Evolutionary conservation across 2,797 vertebrate genomes (phyloP).

Genomic region (Trematomus bernacchii): DNA sequence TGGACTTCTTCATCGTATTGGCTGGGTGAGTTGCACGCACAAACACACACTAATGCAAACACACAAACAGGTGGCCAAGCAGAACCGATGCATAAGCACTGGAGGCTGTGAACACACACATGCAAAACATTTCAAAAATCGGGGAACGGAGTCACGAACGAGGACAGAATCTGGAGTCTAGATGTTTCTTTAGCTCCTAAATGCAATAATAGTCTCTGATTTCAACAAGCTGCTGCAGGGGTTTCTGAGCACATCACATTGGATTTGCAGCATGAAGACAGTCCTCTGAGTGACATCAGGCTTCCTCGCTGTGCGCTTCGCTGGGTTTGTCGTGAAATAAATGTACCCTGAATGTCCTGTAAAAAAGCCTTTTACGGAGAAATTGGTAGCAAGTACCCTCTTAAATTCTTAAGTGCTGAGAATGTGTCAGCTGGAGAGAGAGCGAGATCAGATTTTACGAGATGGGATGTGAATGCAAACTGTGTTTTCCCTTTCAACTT

Average conservation of each 20-base stretch:
- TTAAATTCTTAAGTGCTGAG: conserved; percentile 30
- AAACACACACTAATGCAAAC: not conserved
- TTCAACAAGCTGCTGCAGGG: conserved; percentile 14
- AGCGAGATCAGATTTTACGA: conserved; percentile 17
- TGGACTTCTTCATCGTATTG: conserved; percentile 98
- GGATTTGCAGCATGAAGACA: conserved; percentile 20
- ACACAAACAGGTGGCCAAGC: conserved; percentile 38
- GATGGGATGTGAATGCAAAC: not conserved
- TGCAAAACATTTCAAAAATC: conserved; percentile 9
- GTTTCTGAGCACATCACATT: not conserved
- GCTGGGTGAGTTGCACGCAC: conserved; percentile 90
- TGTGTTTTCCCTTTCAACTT: not conserved
- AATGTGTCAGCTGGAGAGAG: conserved; percentile 32
- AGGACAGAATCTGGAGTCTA: not conserved
- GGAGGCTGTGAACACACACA: not conserved
- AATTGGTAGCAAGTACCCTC: conserved; percentile 18
- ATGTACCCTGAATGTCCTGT: conserved; percentile 27
- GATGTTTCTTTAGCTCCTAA: conserved; percentile 18
- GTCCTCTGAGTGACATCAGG: conserved; percentile 14
- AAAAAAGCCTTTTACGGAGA: conserved; percentile 36
- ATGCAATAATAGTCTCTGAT: conserved; percentile 23
- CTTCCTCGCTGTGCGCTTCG: not conserved
- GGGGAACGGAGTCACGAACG: conserved; percentile 8
- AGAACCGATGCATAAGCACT: conserved; percentile 2
- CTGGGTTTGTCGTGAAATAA: conserved; percentile 20